Evolutionary conservation across 2,797 vertebrate genomes (phyloP).

Genomic region (Cetoscarus ocellatus): DNA sequence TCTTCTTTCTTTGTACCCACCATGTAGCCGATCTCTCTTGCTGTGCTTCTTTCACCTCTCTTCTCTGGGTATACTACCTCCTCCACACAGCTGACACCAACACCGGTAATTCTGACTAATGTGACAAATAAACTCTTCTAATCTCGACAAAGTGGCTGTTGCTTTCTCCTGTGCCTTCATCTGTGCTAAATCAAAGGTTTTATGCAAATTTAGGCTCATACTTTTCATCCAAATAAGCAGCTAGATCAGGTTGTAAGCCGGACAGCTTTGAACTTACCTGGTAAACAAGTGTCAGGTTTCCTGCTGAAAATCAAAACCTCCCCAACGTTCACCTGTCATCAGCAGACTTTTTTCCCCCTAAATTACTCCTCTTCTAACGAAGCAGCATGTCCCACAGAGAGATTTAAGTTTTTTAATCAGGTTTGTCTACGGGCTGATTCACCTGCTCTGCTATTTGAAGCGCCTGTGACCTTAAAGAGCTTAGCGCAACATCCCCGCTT

Average conservation of each 20-base stretch:
- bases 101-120: slow-evolving; percentile 86
- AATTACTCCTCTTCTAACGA: slow-evolving; percentile 61
- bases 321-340: slow-evolving; percentile 65
- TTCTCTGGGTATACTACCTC: slow-evolving; percentile 23
- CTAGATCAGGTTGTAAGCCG: slow-evolving; percentile 75
- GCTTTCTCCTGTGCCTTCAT: slow-evolving; percentile 74
- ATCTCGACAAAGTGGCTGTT: slow-evolving; percentile 82
- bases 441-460: slow-evolving; percentile 67
- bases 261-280: slow-evolving; percentile 79
- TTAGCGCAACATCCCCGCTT: slow-evolving; percentile 74
- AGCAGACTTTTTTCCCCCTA: slow-evolving; percentile 31
- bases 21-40: slow-evolving; percentile 14
- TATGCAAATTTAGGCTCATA: slow-evolving; percentile 82
- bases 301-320: slow-evolving; percentile 63
- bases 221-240: slow-evolving; percentile 78
- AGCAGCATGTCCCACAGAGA: slow-evolving; percentile 48
- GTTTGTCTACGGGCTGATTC: slow-evolving; percentile 74
- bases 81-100: slow-evolving; percentile 73
- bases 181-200: slow-evolving; percentile 85
- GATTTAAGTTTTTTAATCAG: slow-evolving; percentile 72
- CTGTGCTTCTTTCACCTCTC: slow-evolving; percentile 51
- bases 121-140: slow-evolving; percentile 87
- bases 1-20: slow-evolving; percentile 23
- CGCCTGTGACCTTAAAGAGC: slow-evolving; percentile 79
- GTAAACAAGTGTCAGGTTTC: slow-evolving; percentile 85